Base-by-base conservation (phyloP, 1,140 invertebrate species). In the Periplaneta americana region DNA sequence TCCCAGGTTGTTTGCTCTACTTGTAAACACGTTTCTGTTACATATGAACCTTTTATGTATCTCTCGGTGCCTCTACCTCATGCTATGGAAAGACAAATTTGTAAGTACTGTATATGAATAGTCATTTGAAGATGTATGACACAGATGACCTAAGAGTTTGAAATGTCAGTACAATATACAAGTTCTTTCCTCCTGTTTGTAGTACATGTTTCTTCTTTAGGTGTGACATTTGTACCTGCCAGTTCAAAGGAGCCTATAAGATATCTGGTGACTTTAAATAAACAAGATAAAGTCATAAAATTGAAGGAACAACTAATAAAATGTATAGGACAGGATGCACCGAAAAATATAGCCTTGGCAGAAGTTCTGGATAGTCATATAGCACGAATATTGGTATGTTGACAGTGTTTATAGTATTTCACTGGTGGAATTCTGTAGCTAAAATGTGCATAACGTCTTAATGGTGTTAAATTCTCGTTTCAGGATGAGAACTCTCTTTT, bases 31-130 rank as follows among this genome's bases (percentile, higher is more conserved):
- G 89, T 92, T 18, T 94, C 93, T 6, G 91, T 94, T 15, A 94
- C 93, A 15, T 94, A 93, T 84, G 93, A 95, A 84, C 93, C 93
- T 37, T 95, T 95, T 83, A 94, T 94, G 92, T 94, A 94, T 86
- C 88, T 95, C 5, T 93, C 93, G 28, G 91, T 95, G 48, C 93
- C 93, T 11, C 87, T 95, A 80, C 93, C 93, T 75, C 89, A 92
- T 84, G 93, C 92, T 22, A 92, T 93, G 89, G 92, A 94, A 84
- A 89, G 90, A 82, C 92, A 93, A 86, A 87, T 94, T 81, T 84
- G 89, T 91, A 84, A 88, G 88, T 85, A n/a, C n/a, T n/a, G n/a
- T n/a, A n/a, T n/a, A n/a, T n/a, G n/a, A n/a, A n/a, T n/a, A n/a
- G n/a, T n/a, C n/a, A n/a, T n/a, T n/a, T n/a, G n/a, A n/a, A n/a